Percentiles rank a stretch among this genome's conserved stretches.
Evolutionary conservation across 2,113 vertebrate genomes (phyloP).

Genomic region (Labrus mixtus): DNA sequence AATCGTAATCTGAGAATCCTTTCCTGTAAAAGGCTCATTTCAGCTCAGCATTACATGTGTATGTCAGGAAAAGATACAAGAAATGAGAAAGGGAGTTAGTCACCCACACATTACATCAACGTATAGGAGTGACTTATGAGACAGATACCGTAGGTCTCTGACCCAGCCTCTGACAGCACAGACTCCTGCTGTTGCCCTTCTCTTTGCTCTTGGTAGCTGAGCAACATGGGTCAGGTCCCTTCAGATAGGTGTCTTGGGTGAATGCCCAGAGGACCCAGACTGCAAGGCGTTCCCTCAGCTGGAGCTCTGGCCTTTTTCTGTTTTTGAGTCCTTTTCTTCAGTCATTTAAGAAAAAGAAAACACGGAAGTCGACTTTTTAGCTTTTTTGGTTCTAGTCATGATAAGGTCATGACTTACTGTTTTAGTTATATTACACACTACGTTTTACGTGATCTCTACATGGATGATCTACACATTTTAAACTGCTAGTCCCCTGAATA

Average conservation of each 20-base stretch:
- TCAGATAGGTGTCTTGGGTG: slow-evolving; percentile 50
- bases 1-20: slow-evolving; percentile 5
- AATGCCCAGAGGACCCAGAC: slow-evolving; percentile 39
- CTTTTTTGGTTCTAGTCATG: no score
- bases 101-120: slow-evolving; percentile 4
- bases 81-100: slow-evolving; percentile 16
- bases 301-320: slow-evolving; percentile 8
- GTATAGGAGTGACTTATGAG: not conserved
- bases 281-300: slow-evolving; percentile 25
- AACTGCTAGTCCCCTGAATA: no score
- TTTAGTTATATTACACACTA: no score
- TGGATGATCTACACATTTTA: no score
- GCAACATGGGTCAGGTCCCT: slow-evolving; percentile 55
- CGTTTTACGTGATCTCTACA: no score
- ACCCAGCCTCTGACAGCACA: not conserved
- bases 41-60: slow-evolving; percentile 10
- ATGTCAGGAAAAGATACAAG: slow-evolving; percentile 8
- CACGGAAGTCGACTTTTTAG: no score
- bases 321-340: not conserved
- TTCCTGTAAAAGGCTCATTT: slow-evolving; percentile 7
- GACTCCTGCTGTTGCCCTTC: slow-evolving; percentile 61
- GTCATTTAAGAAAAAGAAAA: no score
- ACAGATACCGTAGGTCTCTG: not conserved
- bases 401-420: no score
- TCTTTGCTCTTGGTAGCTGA: slow-evolving; percentile 59